Percentiles rank a stretch among this genome's conserved stretches.
Evolutionary conservation across 2,888 invertebrate species (phyloP).

Genomic region (Creontiades dilutus): DNA sequence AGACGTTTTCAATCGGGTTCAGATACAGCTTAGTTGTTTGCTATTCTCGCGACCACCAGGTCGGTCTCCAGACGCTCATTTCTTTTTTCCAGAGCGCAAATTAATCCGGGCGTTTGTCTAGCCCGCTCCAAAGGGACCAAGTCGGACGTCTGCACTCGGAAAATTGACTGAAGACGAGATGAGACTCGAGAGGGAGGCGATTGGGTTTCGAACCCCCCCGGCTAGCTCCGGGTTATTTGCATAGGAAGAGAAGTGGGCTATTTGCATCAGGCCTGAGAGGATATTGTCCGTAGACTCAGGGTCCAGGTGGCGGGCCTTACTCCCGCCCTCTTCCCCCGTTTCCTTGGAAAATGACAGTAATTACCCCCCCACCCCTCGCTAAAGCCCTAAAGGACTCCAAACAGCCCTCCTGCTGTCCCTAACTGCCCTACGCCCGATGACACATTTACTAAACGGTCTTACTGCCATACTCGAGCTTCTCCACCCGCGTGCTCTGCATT

Average conservation of each 20-base stretch:
- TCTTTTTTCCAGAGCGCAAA: background rate
- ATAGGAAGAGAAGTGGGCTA: slow-evolving; percentile 60
- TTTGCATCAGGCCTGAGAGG: slow-evolving; percentile 56
- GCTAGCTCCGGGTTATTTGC: slow-evolving; percentile 36
- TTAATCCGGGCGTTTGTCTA: slow-evolving; percentile 3
- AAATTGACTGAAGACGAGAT: slow-evolving; percentile 39
- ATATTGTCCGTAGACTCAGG: slow-evolving; percentile 57
- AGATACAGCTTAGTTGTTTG: no score
- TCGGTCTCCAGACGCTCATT: no score
- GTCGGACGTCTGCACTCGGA: slow-evolving; percentile 26
- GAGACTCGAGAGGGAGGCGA: slow-evolving; percentile 17
- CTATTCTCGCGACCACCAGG: no score
- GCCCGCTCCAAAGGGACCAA: background rate
- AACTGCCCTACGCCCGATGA: slow-evolving; percentile 62
- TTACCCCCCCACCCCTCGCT: slow-evolving; percentile 43
- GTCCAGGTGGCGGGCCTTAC: slow-evolving; percentile 1
- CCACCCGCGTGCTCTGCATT: slow-evolving; percentile 57
- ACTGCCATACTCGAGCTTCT: slow-evolving; percentile 56
- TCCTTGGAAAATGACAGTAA: slow-evolving; percentile 53
- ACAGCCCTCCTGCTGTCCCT: slow-evolving; percentile 58
- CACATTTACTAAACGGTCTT: slow-evolving; percentile 59
- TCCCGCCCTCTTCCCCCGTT: background rate
- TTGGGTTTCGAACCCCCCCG: background rate
- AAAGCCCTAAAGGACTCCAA: slow-evolving; percentile 43
- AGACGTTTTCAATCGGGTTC: no score